A percentile compares a stretch with the other conserved stretches of the same genome.
Conservation (phyloP, 2,113 vertebrate species). For the Pithys albifrons region DNA sequence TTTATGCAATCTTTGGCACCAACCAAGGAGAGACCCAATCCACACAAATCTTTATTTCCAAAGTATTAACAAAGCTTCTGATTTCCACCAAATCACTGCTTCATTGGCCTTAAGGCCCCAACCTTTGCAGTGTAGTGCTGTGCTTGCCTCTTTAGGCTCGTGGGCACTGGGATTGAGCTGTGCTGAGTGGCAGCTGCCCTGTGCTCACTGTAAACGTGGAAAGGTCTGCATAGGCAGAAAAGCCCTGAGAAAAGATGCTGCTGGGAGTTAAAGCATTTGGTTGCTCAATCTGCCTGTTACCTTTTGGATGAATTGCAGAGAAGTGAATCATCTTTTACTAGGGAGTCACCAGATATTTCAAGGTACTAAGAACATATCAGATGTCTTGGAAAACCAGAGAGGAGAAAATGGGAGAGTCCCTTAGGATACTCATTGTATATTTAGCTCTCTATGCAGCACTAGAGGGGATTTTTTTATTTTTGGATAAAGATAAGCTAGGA, state of each 20-base stretch:
- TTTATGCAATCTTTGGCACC: background rate
- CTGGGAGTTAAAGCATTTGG: background rate
- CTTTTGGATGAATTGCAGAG: background rate
- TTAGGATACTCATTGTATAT: background rate
- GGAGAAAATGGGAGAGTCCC: background rate
- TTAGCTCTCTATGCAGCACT: background rate
- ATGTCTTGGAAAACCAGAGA: background rate
- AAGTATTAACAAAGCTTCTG: background rate
- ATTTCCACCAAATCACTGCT: background rate
- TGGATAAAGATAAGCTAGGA: background rate
- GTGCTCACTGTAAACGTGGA: background rate
- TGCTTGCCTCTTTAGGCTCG: background rate
- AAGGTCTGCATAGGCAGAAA: background rate
- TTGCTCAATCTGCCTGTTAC: background rate
- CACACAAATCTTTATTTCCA: background rate
- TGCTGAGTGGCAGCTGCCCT: background rate
- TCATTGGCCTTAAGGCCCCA: background rate
- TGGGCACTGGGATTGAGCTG: background rate
- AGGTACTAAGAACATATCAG: background rate
- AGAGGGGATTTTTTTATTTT: background rate
- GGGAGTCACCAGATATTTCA: background rate
- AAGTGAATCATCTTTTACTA: background rate
- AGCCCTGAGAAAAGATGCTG: background rate
- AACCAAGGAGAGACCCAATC: background rate
- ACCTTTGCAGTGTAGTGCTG: background rate